Base-by-base conservation (phyloP, 2,888 invertebrate genomes). In the Drosophila picticornis region DNA sequence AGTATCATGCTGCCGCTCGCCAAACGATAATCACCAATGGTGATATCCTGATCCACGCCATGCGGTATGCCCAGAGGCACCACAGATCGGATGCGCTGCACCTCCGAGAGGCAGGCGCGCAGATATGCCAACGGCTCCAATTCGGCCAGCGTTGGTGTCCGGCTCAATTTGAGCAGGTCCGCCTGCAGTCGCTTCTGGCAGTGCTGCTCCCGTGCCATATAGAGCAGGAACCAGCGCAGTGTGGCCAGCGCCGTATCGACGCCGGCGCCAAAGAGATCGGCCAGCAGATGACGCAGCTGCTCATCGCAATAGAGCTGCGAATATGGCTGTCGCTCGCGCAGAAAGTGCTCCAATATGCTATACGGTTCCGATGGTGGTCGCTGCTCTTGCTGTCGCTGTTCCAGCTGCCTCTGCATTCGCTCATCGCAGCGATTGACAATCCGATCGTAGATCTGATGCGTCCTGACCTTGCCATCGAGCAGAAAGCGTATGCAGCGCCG, bases 31-130 rank as follows among this genome's bases (percentile, higher is more conserved):
- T 95, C 94, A 10, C 94, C 94, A 40, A 96, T 90, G 7, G 67
- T 61, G 0, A 82, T 51, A 36, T 93, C 95, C 83, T 94, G 92
- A 0, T 94, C 88, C 5, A 96, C 95, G 48, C 97, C 97, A 91
- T 98, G 98, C 10, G 98, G 97, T 80, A 98, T 96, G 5, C 98
- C 98, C 36, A 97, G 93, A 0, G 98, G 97, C 1, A 97, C 96
- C 5, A 97, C 96, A 0, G 96, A 95, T 32, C 97, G 94, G 48
- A 97, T 95, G 59, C 98, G 94, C 91, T 97, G 97, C 0, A 95
- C 95, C 94, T 98, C 98, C 65, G 95, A 95, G 40, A 98, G 94
- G 19, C 96, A 95, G 19, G 98, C 97, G 93, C 90, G 91, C 59
- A 93, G 75, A 51, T 91, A 91, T 46, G 85, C 84, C 3, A 92